Base-by-base conservation (phyloP, 2,888 invertebrate species). In the Sialis lutaria region DNA sequence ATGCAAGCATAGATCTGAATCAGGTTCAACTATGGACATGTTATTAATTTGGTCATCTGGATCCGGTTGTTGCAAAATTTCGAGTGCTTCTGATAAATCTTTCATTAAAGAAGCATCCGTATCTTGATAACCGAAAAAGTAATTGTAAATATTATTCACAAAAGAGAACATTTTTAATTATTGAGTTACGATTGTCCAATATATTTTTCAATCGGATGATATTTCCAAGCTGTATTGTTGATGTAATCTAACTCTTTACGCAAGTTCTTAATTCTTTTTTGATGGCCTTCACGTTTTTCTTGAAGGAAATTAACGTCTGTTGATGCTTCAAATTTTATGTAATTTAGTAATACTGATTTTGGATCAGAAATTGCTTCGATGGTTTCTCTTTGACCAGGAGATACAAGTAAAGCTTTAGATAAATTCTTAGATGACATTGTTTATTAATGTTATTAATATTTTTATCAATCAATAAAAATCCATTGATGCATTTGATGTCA, bases 221-320 rank as follows among this genome's bases (percentile, higher is more conserved):
- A 60, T 46, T 56, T 58, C 61, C 60, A 61, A 40, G 58, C 56
- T 12, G 60, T 59, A 37, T 54, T 55, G 40, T 56, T 54, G 13
- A 60, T 47, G 46, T 58, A 58, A 37, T 60, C 59, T 12, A 45
- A 39, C 49, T 60, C 57, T 50, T 60, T 60, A 8, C 58, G 53
- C 10, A 61, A 48, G 13, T 53, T 52, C 50, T 57, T 57, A 33
- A 59, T 47, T 33, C 60, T 53, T 48, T 58, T 58, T 34, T 54
- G 50, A 47, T 60, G 60, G 6, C 55, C 56, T 32, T 59, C 60
- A 37, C 53, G 50, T 33, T 54, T 49, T 9, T 51, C 40, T 30
- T 42, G 39, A 6, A 6, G 30, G 13, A 37, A 33, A 30, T 47
- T 42, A 6, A 42, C 31, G 13, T 42, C 13, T 4, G 42, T 42